Percentiles rank a stretch among this genome's conserved stretches.
phyloP scores from a whole-genome alignment of 2,888 invertebrate genomes.

The Panzeria rudis region DNA sequence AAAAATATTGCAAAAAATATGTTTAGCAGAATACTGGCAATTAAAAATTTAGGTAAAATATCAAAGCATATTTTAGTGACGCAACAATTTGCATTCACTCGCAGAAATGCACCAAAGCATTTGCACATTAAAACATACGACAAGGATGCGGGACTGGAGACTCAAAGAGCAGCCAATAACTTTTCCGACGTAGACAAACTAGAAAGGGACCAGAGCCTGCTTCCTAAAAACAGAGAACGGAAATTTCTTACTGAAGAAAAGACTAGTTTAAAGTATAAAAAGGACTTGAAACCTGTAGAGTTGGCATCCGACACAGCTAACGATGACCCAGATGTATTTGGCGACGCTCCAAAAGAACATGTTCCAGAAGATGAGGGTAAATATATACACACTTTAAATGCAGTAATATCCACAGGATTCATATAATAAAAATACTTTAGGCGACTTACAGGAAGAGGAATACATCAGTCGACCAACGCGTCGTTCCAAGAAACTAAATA shows the following conservation, averaged over 20 bases:
- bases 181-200: not conserved
- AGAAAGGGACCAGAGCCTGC: not conserved
- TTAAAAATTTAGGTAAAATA: conserved; percentile 48
- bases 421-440: conserved; percentile 74
- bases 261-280: not conserved
- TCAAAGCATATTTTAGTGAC: conserved; percentile 52
- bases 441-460: conserved; percentile 86
- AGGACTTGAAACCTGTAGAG: not conserved
- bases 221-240: not conserved
- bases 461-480: conserved; percentile 84
- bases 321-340: conserved; percentile 78
- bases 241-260: not conserved
- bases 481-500: conserved; percentile 85
- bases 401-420: not conserved
- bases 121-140: conserved; percentile 79
- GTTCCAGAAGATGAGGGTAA: conserved; percentile 68
- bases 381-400: not conserved
- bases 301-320: conserved; percentile 15
- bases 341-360: conserved; percentile 73
- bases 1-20: conserved; percentile 28
- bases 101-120: conserved; percentile 11
- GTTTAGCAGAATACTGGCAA: conserved; percentile 47
- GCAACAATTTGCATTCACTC: conserved; percentile 37
- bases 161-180: conserved; percentile 75
- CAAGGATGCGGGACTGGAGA: conserved; percentile 76